A percentile compares a stretch with the other conserved stretches of the same genome.
Conservation (phyloP, 2,888 invertebrate species). For the Ecdyonurus torrentis region DNA sequence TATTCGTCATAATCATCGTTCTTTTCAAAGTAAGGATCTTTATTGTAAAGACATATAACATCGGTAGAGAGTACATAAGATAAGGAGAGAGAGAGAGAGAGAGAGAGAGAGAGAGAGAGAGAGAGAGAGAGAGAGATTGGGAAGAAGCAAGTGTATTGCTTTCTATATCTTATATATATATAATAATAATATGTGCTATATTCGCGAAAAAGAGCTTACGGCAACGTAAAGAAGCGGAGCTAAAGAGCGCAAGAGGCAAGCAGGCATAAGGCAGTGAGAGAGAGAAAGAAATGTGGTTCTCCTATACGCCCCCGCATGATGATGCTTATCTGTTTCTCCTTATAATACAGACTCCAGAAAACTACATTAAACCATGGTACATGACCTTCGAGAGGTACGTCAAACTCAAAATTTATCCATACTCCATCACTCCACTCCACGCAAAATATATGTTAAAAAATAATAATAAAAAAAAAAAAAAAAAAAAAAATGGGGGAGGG, state of each 20-base stretch:
- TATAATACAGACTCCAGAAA: not conserved
- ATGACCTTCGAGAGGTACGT: not conserved
- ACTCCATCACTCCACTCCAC: too few relatives aligned
- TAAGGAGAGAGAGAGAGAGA: not conserved
- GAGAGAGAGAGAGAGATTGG: conserved; percentile 6
- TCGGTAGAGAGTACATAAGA: not conserved
- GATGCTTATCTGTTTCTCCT: not conserved
- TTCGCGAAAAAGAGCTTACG: not conserved
- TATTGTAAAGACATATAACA: not conserved
- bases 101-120: conserved; percentile 1
- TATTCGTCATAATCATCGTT: too few relatives aligned
- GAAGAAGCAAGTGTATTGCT: not conserved
- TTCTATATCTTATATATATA: not conserved
- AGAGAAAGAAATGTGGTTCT: not conserved
- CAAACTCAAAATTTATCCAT: too few relatives aligned
- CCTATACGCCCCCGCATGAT: not conserved
- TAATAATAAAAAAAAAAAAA: not conserved
- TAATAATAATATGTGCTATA: not conserved
- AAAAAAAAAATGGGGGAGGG: too few relatives aligned
- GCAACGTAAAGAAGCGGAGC: not conserved
- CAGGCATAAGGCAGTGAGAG: not conserved
- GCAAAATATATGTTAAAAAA: too few relatives aligned
- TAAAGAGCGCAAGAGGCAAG: not conserved
- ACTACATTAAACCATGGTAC: not conserved
- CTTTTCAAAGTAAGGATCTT: too few relatives aligned